Evolutionary conservation across 2,797 vertebrate species (phyloP), one percentile per base, ranked within the genome.

Genomic region (Eptatretus atami): DNA sequence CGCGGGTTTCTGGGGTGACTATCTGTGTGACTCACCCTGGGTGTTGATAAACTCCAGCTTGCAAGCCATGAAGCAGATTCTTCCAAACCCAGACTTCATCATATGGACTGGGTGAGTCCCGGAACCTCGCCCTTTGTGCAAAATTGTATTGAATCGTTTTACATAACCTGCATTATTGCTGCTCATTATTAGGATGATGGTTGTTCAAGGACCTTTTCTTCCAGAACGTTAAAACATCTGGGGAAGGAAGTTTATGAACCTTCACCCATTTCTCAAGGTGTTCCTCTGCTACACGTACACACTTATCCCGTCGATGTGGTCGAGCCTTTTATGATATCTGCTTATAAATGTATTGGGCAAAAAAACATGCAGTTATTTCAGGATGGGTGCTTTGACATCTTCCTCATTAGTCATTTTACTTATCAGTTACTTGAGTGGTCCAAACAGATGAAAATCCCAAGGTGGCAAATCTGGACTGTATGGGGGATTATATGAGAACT

Each of bases 31-130:
- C 53, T 74, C 90, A 1, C 83, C 87, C 3, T 81, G 79, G 81
- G 53, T 57, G 2, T 82, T 96, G 6, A 78, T 95, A 15, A 72
- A 72, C 71, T 83, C 82, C 15, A 78, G 83, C 3, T 61, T 79
- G 63, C 67, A 75, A 3, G 79, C 83, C 66, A 90, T 90, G 86
- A 80, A 72, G 70, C 54, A 19, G 13, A 78, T 79, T 61, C 75
- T 81, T 54, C 79, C 71, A 1, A 66, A 74, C 52, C 90, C 81
- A 1, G 84, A 92, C 73, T 96, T 96, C 73, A 82, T 96, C 66
- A 65, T 95, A 52, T 96, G 87, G 90, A 96, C 83, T 1, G 90
- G 90, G 90, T 94, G 71, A 69, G 57, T 24, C 57, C 55, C 14
- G 53, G 31, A 44, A 44, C 31, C 31, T 44, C 31, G 3, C 31